phyloP scores from a whole-genome alignment of 2,113 vertebrate species.

The Chlorocebus sabaeus region DNA sequence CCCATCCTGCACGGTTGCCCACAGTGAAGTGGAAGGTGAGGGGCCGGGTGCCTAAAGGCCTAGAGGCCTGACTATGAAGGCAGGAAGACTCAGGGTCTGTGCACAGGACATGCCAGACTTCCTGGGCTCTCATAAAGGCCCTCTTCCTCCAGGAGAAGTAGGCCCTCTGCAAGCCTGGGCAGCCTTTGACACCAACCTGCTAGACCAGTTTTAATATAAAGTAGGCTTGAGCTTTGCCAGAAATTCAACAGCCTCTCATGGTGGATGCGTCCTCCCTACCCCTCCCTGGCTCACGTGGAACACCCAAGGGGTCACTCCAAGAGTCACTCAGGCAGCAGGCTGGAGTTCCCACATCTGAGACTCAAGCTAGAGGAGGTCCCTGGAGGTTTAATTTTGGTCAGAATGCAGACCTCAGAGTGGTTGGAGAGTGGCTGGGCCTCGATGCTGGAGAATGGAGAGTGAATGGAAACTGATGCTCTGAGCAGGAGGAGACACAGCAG shows the following conservation, averaged over 20 bases:
- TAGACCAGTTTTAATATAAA: slow-evolving; percentile 43
- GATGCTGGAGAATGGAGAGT: neutral
- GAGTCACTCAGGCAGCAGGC: neutral
- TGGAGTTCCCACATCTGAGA: neutral
- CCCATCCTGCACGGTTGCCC: neutral
- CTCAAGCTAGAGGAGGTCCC: neutral
- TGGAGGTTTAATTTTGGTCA: neutral
- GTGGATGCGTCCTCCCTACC: neutral
- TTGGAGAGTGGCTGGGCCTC: neutral
- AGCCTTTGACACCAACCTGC: slow-evolving; percentile 21
- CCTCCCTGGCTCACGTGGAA: neutral
- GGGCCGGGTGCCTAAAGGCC: too few species aligned
- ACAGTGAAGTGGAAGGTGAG: neutral
- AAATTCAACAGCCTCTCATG: neutral
- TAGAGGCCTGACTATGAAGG: neutral
- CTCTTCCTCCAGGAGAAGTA: neutral
- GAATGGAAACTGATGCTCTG: neutral
- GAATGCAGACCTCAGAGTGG: neutral
- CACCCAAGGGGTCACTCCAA: neutral
- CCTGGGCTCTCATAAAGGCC: neutral
- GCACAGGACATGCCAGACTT: neutral
- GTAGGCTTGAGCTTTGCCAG: neutral
- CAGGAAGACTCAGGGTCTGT: neutral
- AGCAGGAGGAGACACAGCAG: neutral
- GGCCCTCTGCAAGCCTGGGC: neutral